Base-by-base conservation (phyloP, 2,113 vertebrate genomes). In the Eupsittula cactorum region DNA sequence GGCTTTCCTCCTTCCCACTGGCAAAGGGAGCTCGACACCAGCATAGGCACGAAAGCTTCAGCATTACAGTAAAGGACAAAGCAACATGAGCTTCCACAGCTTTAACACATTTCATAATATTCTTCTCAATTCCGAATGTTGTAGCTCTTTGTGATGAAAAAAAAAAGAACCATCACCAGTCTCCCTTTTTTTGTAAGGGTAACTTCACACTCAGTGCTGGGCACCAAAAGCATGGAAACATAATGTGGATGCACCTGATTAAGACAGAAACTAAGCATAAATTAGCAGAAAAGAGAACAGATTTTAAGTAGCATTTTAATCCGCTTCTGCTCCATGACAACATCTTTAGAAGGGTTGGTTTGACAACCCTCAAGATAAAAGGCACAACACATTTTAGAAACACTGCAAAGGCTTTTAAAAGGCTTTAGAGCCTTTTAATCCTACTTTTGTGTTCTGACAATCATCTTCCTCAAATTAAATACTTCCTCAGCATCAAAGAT, bases 381-480 rank as follows among this genome's bases (percentile, higher is more conserved):
- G 71, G 52, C 60, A 52, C 15, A 63, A 27, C 25, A 27, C 69
- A 31, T 83, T 77, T 68, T 62, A 57, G 52, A 88, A 93, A 86
- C 5, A 19, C 18, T 52, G 63, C 42, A 84, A 88, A 92, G 73
- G 65, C 86, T 82, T 95, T 83, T 74, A 88, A 78, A 88, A 75
- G 50, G 8, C 69, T 92, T 74, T 90, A 81, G 84, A 87, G 41
- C 33, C 39, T 75, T 95, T 84, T 87, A 94, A 90, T 88, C 57
- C 73, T 78, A 27, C 65, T 82, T 90, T 27, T 65, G 55, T 86
- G 55, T 75, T 95, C 65, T 79, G 93, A 83, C 27, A 90, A 15
- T 73, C 73, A 18, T 69, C 73, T 91, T 90, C 33, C 46, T 74
- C 59, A 42, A 55, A 47, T 83, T 83, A 92, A 94, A 74, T 80